phyloP scores from a whole-genome alignment of 2,797 vertebrate species.

The Acanthurus tractus region DNA sequence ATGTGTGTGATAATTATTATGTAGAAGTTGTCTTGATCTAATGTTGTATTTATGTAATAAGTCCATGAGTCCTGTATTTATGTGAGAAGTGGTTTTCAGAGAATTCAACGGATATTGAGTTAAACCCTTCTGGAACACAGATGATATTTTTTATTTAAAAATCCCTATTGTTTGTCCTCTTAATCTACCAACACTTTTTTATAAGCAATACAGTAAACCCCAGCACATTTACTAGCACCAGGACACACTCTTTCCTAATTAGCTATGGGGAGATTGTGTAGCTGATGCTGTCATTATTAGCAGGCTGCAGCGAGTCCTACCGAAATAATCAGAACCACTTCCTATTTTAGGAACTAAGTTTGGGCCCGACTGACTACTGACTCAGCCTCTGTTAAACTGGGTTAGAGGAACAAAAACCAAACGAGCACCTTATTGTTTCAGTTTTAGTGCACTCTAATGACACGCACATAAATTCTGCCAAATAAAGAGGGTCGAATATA shows the following conservation, averaged over 20 bases:
- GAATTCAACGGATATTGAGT: background rate
- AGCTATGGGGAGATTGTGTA: background rate
- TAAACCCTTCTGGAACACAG: background rate
- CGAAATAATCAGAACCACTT: slow-evolving; percentile 45
- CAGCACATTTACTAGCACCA: too few relatives aligned
- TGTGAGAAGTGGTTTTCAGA: background rate
- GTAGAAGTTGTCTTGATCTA: background rate
- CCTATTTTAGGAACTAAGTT: slow-evolving; percentile 43
- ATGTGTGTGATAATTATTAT: background rate
- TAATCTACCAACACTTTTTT: too few relatives aligned
- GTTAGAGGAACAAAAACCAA: background rate
- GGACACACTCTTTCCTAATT: slow-evolving; percentile 4
- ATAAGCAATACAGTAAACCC: too few relatives aligned
- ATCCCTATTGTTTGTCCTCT: background rate
- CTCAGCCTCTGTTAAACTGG: background rate
- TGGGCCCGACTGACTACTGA: background rate
- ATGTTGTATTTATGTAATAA: background rate
- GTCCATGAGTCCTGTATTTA: background rate
- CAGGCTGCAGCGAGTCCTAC: background rate
- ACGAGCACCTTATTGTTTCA: slow-evolving; percentile 11
- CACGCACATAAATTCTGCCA: too few relatives aligned
- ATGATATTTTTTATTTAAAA: background rate
- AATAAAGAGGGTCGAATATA: background rate
- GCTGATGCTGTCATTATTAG: slow-evolving; percentile 18
- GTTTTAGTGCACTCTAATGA: background rate